phyloP scores from a whole-genome alignment of 2,797 vertebrate genomes.

The Synanceia verrucosa region DNA sequence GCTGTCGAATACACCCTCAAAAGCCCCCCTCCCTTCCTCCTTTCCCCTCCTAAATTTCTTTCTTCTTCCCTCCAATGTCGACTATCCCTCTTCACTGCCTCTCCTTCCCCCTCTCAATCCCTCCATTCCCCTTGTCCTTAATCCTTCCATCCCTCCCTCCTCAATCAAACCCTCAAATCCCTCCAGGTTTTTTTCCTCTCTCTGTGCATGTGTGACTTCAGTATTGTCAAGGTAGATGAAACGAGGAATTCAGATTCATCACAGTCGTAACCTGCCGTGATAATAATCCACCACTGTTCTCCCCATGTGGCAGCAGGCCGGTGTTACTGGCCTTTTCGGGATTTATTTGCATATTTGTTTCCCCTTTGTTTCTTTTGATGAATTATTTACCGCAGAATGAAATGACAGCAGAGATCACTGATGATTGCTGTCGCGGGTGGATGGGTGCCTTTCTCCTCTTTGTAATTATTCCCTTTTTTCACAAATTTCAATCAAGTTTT shows the following conservation, averaged over 20 bases:
- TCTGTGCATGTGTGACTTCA: slow-evolving; percentile 71
- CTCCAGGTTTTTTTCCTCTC: slow-evolving; percentile 52
- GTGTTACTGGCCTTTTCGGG: slow-evolving; percentile 69
- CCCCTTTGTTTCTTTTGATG: slow-evolving; percentile 80
- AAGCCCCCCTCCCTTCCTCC: slow-evolving; percentile 74
- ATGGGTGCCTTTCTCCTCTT: slow-evolving; percentile 66
- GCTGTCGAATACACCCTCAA: slow-evolving; percentile 79
- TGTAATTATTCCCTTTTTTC: slow-evolving; percentile 74
- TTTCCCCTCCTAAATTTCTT: slow-evolving; percentile 78
- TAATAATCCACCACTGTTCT: slow-evolving; percentile 69
- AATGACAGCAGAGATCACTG: slow-evolving; percentile 75
- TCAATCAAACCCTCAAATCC: slow-evolving; percentile 79
- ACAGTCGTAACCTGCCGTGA: slow-evolving; percentile 71
- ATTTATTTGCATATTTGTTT: slow-evolving; percentile 82
- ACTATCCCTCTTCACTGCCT: slow-evolving; percentile 48
- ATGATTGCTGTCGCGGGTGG: slow-evolving; percentile 69
- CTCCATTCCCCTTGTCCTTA: slow-evolving; percentile 77
- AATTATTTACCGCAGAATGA: slow-evolving; percentile 76
- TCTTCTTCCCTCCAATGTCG: slow-evolving; percentile 75
- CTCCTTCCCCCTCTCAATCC: slow-evolving; percentile 56
- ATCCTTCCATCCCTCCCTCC: slow-evolving; percentile 68
- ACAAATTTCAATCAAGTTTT: slow-evolving; percentile 75
- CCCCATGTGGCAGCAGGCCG: slow-evolving; percentile 70
- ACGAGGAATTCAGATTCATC: slow-evolving; percentile 79
- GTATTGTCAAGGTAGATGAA: slow-evolving; percentile 79